Evolutionary conservation across 2,113 vertebrate genomes (phyloP).

Genomic region (Saccopteryx bilineata): DNA sequence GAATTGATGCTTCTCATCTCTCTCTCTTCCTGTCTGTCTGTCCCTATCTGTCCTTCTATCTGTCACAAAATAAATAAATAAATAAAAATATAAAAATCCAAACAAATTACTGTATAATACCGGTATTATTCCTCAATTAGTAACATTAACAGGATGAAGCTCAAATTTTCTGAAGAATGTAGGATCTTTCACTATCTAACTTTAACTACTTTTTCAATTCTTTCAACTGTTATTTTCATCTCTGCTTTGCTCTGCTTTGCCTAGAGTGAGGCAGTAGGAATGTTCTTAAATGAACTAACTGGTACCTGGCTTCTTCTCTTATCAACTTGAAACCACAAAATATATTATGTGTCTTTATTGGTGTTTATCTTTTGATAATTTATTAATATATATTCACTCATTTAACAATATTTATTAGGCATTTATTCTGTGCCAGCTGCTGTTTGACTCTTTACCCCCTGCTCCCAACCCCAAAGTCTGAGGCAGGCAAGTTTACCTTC

Average conservation of each 20-base stretch:
- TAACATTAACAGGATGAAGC: slow-evolving; percentile 40
- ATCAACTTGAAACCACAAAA: background rate
- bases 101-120: background rate
- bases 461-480: background rate
- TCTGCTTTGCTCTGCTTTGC: background rate
- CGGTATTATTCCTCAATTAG: slow-evolving; percentile 6
- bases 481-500: background rate
- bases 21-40: too few relatives aligned
- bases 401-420: background rate
- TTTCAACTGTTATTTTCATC: background rate
- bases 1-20: too few relatives aligned
- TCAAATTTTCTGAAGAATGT: slow-evolving; percentile 34
- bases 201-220: background rate
- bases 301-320: background rate
- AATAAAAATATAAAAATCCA: background rate
- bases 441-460: background rate
- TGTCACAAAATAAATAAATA: too few relatives aligned
- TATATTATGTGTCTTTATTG: background rate
- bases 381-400: background rate
- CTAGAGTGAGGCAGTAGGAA: background rate
- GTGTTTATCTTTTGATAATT: slow-evolving; percentile 38
- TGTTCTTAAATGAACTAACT: background rate
- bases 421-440: background rate
- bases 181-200: slow-evolving; percentile 3
- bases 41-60: too few relatives aligned